Evolutionary conservation across 2,113 vertebrate genomes (phyloP), one percentile per base, ranked within the genome.

Genomic region (Halichoeres trimaculatus): DNA sequence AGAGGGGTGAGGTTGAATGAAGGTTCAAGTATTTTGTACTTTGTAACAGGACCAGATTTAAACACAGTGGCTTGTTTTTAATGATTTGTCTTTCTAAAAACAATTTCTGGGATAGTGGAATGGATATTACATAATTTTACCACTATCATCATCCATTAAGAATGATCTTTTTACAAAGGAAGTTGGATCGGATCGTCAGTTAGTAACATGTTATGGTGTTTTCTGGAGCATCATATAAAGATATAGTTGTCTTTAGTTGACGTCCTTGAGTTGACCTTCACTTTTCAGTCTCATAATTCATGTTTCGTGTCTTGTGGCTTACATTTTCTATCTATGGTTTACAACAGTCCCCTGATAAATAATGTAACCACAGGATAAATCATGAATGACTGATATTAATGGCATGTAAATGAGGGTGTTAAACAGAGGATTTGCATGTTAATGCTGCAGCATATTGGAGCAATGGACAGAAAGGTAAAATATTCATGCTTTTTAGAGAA

Each of bases 351-450:
- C n/a, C 48, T 14, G 19, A 7, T 70, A 40, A 61, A 74, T 64
- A 43, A 69, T 63, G 47, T 53, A 70, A 74, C 26, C 51, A 22
- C 12, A 40, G 17, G 30, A 38, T 48, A 19, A n/a, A 48, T 48
- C 45, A n/a, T 53, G 14, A 30, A 58, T 68, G 66, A 54, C 66
- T 56, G 35, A 62, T 56, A 43, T 54, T n/a, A 30, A 14, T 38
- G 57, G 52, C n/a, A 36, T 57, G 59, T 51, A 52, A 55, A 26
- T 35, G 50, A 51, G 23, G 36, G 8, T 16, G 45, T 52, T 58
- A 23, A 62, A 50, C 0, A 14, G 47, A 47, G 2, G 57, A 40
- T 65, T 10, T 58, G 58, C 20, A 58, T 13, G 10, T 59, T 11
- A 59, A 12, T 57, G 43, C 11, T 7, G 22, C 8, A 26, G 14